These are phyloP conservation scores for Aptenodytes patagonicus DNA, from an alignment of 2,113 vertebrate genomes.

Conservation along the genomic window DNA sequence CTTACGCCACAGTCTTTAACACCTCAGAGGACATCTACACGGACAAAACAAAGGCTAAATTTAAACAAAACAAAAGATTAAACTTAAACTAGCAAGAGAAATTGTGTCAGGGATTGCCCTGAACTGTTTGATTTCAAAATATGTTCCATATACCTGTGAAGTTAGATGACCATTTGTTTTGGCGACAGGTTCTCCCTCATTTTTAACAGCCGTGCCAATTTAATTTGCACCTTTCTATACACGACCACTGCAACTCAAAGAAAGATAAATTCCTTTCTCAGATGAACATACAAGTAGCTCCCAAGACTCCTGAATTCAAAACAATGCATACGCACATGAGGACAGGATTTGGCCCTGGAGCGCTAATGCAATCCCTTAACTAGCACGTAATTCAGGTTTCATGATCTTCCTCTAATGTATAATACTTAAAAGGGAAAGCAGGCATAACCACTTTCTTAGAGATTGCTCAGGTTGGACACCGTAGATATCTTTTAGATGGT, in stretches of 20 bases:
- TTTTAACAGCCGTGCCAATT: neutral
- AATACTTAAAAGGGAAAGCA: neutral
- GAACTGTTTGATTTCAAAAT: neutral
- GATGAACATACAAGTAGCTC: neutral
- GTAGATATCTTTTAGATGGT: neutral
- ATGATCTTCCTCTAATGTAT: neutral
- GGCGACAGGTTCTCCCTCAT: neutral
- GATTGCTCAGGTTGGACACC: neutral
- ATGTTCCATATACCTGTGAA: neutral
- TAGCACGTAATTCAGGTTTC: neutral
- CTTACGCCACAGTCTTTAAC: neutral
- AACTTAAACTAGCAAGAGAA: neutral
- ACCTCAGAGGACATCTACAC: neutral
- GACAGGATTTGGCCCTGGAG: neutral
- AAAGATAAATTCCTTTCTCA: neutral
- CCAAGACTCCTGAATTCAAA: neutral
- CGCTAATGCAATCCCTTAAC: neutral
- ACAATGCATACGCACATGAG: fast-evolving
- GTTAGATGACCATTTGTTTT: neutral
- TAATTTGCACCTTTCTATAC: neutral
- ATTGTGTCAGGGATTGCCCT: neutral
- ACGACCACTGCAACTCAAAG: neutral
- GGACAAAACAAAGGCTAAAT: neutral
- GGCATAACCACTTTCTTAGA: neutral
- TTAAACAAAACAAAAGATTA: neutral